These are phyloP conservation scores for Myocastor coypus DNA, from an alignment of 2,113 vertebrate genomes.

Conservation along the genomic window DNA sequence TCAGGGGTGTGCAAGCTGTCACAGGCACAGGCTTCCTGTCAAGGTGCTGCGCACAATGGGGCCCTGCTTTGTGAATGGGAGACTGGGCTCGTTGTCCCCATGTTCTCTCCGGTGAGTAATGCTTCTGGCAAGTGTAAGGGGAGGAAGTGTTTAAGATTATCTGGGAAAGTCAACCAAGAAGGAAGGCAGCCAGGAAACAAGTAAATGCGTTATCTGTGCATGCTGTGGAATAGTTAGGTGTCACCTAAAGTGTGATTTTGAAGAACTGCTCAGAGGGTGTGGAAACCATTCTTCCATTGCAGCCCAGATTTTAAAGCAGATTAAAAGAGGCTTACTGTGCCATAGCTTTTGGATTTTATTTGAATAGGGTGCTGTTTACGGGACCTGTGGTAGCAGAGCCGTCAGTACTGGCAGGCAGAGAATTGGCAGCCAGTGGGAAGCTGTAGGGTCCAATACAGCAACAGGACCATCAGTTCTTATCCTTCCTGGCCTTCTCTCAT, in stretches of 20 bases:
- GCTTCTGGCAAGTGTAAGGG: slow-evolving; percentile 55
- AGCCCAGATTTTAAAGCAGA: neutral
- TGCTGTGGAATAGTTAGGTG: neutral
- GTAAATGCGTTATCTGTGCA: neutral
- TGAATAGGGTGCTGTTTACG: neutral
- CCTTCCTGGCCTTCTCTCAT: slow-evolving; percentile 67
- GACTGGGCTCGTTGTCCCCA: slow-evolving; percentile 55
- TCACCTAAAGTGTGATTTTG: neutral
- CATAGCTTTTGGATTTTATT: neutral
- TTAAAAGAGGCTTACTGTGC: neutral
- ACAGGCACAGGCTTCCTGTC: neutral
- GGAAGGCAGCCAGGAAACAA: neutral
- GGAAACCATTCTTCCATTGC: neutral
- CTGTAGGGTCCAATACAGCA: neutral
- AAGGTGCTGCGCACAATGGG: neutral
- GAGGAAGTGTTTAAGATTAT: neutral
- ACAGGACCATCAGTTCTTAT: slow-evolving; percentile 49
- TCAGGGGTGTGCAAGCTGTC: neutral
- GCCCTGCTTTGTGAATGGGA: slow-evolving; percentile 40
- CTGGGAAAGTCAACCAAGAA: neutral
- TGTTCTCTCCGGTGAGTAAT: slow-evolving; percentile 12
- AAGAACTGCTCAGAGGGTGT: neutral
- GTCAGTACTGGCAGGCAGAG: neutral
- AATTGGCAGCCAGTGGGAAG: neutral
- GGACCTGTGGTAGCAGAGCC: neutral